These are phyloP conservation scores for Acanthoscelides obtectus DNA, from an alignment of 2,888 invertebrate species.

Conservation along the genomic window DNA sequence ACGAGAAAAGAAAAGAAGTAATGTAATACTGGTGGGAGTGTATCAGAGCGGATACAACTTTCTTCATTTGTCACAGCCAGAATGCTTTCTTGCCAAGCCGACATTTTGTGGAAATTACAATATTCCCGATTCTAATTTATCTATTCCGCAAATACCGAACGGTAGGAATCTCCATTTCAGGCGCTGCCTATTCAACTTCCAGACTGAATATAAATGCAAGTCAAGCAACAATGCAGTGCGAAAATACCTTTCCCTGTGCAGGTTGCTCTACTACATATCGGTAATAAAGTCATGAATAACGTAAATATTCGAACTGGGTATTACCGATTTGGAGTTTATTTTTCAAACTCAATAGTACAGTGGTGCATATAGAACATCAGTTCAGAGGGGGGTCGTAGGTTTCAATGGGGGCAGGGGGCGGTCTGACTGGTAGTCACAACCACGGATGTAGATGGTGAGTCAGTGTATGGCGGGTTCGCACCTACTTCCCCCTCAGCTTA, in stretches of 20 bases:
- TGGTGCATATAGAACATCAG: no score
- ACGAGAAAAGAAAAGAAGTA: no score
- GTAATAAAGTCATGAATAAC: background rate
- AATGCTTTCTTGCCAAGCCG: background rate
- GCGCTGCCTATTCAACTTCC: constrained; percentile 5
- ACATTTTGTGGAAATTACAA: constrained; percentile 4
- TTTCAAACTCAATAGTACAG: background rate
- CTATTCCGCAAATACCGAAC: background rate
- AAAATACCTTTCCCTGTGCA: background rate
- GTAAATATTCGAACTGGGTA: background rate
- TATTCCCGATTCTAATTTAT: background rate
- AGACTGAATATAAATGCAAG: constrained; percentile 5
- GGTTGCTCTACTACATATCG: background rate
- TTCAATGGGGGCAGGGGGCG: no score
- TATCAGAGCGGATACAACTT: no score
- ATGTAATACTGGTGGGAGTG: no score
- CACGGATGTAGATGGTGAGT: no score
- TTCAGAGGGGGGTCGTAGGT: no score
- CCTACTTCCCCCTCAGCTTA: no score
- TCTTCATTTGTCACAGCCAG: no score
- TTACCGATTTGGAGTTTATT: background rate
- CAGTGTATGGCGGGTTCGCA: no score
- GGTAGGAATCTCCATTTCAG: background rate
- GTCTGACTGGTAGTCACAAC: no score
- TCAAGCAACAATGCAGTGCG: background rate